These are phyloP conservation scores for Meliscaeva auricollis DNA, from an alignment of 2,888 invertebrate species.

Conservation along the genomic window DNA sequence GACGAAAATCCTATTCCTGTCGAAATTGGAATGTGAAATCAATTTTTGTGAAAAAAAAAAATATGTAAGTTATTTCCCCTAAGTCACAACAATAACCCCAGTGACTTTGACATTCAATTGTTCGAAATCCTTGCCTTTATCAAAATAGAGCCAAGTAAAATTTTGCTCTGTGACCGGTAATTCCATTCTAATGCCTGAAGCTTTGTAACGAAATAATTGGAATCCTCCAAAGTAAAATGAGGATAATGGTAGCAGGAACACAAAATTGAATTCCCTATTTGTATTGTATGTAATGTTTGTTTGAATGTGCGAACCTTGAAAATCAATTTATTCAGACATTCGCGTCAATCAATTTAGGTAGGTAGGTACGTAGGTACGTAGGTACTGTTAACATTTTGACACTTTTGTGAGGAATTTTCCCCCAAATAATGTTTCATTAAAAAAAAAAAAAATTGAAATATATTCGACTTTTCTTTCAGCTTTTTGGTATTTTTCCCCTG, in stretches of 20 bases:
- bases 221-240: neutral
- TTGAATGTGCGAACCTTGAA: neutral
- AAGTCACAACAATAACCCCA: too few species aligned
- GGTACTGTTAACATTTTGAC: too few species aligned
- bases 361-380: too few species aligned
- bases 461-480: too few species aligned
- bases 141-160: too few species aligned
- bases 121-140: neutral
- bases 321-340: conserved; percentile 14
- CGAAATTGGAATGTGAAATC: too few species aligned
- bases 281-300: neutral
- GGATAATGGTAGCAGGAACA: neutral
- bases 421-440: too few species aligned
- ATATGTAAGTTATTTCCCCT: too few species aligned
- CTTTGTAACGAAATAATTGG: conserved; percentile 3
- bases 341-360: neutral
- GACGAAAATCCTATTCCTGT: too few species aligned
- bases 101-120: neutral
- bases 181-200: neutral
- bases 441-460: too few species aligned
- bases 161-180: neutral
- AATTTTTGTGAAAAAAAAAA: too few species aligned
- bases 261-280: neutral
- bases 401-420: too few species aligned
- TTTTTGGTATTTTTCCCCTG: neutral